Base-by-base conservation (phyloP, 2,113 vertebrate genomes). In the Crypturellus undulatus region DNA sequence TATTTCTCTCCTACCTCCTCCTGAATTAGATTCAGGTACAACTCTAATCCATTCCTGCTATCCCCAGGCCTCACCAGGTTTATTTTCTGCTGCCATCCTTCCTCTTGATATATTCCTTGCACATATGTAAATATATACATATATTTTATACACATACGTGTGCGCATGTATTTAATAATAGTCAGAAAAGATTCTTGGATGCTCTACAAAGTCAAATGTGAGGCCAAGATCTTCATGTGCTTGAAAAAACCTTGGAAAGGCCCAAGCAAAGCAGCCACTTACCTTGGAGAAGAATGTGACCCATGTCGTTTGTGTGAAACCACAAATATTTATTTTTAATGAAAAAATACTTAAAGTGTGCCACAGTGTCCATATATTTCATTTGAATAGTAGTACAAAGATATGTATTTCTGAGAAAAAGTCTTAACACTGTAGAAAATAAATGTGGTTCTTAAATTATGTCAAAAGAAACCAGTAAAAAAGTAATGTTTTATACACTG, bases 251-350 rank as follows among this genome's bases (percentile, higher is more conserved):
- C 11, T 59, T 84, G 12, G 70, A 62, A 65, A 86, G 22, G 65
- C 16, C 19, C 51, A 30, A 30, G 25, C 28, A 15, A 54, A 64
- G 68, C 63, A 65, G 10, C 14, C 7, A 71, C 84, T 90, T 82
- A 89, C 85, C 87, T 95, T 65, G 6, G 91, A 72, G 91, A 97
- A 93, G 75, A 97, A 97, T 0, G n/a, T 52, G 95, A 95, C 92
- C 72, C 90, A 77, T 70, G 51, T 79, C 78, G 45, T 95, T 93
- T 96, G 91, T 98, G 95, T 97, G 97, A 98, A 98, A 97, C 96
- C 96, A 98, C 91, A 98, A 97, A 90, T 93, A 97, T 98, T 98
- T 98, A 97, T 98, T 98, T 96, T 97, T 97, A 97, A 96, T 97
- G 98, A 98, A 98, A 98, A 97, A 98, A 97, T 95, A 97, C 96